These are phyloP conservation scores for Tanytarsus gracilentus DNA, from an alignment of 2,888 invertebrate genomes.

Conservation along the genomic window DNA sequence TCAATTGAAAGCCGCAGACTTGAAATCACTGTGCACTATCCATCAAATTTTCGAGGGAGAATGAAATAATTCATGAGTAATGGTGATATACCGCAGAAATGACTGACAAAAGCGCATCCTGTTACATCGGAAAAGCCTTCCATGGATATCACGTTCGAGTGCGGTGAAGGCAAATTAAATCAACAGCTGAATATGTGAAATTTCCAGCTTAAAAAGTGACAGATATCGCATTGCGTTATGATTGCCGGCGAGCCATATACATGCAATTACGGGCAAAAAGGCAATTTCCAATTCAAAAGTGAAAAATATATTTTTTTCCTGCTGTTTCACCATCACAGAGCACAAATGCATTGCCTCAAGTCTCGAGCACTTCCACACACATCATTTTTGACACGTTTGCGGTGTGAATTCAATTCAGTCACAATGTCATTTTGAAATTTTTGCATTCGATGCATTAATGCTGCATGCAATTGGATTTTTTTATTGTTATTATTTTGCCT, in stretches of 20 bases:
- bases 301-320: too few relatives aligned
- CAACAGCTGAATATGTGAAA: constrained; percentile 4
- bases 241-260: too few relatives aligned
- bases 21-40: too few relatives aligned
- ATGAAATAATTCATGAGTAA: constrained; percentile 9
- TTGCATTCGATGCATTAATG: too few relatives aligned
- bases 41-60: neutral
- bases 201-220: constrained; percentile 2
- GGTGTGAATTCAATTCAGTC: neutral
- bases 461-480: too few relatives aligned
- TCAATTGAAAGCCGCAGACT: neutral
- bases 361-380: too few relatives aligned
- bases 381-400: constrained; percentile 6
- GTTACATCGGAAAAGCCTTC: neutral
- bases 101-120: constrained; percentile 9
- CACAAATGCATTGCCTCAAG: too few relatives aligned
- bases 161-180: constrained; percentile 9
- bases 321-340: too few relatives aligned
- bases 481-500: too few relatives aligned
- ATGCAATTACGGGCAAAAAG: too few relatives aligned
- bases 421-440: too few relatives aligned
- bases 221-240: constrained; percentile 6
- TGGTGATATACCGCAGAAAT: constrained; percentile 10
- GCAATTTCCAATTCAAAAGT: too few relatives aligned
- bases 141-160: neutral